Evolutionary conservation across 2,888 invertebrate species (phyloP).

Genomic region (Ophioninae sp.): DNA sequence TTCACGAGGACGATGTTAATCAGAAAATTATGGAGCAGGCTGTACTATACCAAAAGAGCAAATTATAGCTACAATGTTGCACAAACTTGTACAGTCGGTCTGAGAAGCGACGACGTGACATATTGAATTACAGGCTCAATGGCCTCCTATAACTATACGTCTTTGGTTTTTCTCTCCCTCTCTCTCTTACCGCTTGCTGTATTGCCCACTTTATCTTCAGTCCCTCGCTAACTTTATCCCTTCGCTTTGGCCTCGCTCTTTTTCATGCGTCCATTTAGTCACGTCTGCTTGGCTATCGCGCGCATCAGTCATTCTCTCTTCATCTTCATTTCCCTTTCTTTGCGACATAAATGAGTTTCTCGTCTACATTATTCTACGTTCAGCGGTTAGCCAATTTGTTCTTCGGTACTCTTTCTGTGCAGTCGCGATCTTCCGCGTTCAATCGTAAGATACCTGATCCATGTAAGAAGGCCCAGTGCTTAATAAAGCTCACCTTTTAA

Average conservation of each 20-base stretch:
- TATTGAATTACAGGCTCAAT: slow-evolving; percentile 66
- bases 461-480: no score
- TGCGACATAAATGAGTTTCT: slow-evolving; percentile 9
- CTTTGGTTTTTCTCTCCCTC: slow-evolving; percentile 10
- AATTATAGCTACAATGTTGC: slow-evolving; percentile 76
- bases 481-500: no score
- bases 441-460: no score
- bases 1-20: neutral
- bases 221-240: neutral
- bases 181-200: slow-evolving; percentile 1
- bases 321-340: neutral
- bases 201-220: neutral
- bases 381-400: neutral
- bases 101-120: slow-evolving; percentile 57
- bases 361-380: neutral
- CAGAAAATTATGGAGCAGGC: slow-evolving; percentile 55
- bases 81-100: slow-evolving; percentile 70
- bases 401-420: no score
- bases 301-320: slow-evolving; percentile 4
- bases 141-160: neutral
- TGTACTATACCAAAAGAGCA: slow-evolving; percentile 69
- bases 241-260: slow-evolving; percentile 15
- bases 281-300: slow-evolving; percentile 18
- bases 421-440: no score
- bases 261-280: neutral